Base-by-base conservation (phyloP, 2,797 vertebrate species). In the Natrix natrix region DNA sequence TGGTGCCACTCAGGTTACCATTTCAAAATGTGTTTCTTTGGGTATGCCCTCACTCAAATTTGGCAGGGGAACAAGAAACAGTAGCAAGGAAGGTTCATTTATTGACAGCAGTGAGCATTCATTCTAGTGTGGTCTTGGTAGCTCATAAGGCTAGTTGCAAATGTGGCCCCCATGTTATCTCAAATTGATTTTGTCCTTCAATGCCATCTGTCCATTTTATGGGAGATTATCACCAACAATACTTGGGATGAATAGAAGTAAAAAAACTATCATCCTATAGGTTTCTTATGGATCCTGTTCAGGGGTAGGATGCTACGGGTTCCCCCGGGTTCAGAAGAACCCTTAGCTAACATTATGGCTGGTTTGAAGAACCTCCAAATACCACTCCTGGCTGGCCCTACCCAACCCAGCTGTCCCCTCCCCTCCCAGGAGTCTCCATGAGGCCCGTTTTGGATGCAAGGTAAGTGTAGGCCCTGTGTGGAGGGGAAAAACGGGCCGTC, bases 171-270 rank as follows among this genome's bases (percentile, higher is more conserved):
- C 22, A 17, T 20, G 0, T 69, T 2, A 11, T 28, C 90, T 94
- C 78, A 93, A 37, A 0, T 56, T 93, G 26, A 12, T 55, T 95
- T 66, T 87, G 61, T 87, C 93, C 52, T 93, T 69, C 28, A 16
- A 48, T 91, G 93, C 93, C 91, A 95, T 61, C 93, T 4, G 17
- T 22, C 60, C 89, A 93, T 2, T 12, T 90, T 86, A 52, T 2
- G 28, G 52, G 22, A 86, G 43, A 69, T 22, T 11, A 90, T 5
- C 26, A 52, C 6, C n/a, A 17, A 1, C 7, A 66, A 16, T 1
- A 74, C 56, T 37, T 88, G 55, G 16, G 26, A 83, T 61, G n/a
- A 32, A 61, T 32, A 89, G 28, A 52, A 28, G 11, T 86, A 60
- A 56, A 78, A 37, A 43, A 55, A 54, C 12, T 24, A 43, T 17